phyloP scores from a whole-genome alignment of 2,888 invertebrate genomes.

The Chydorus sphaericus region DNA sequence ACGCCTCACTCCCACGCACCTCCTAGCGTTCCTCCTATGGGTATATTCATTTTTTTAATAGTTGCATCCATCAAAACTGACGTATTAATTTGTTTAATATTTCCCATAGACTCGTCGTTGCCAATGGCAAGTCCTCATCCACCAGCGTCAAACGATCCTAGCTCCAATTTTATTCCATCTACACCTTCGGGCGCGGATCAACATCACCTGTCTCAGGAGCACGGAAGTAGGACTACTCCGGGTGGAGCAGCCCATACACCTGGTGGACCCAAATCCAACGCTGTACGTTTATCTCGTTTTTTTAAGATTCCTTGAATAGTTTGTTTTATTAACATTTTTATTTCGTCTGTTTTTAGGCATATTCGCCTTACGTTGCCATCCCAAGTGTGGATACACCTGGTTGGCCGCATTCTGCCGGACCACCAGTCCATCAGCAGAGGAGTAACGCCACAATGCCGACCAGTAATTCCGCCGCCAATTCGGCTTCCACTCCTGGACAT shows the following conservation, averaged over 20 bases:
- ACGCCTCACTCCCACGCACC: slow-evolving; percentile 54
- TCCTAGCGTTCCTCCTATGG: slow-evolving; percentile 45
- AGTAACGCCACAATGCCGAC: slow-evolving; percentile 22
- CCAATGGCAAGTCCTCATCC: slow-evolving; percentile 56
- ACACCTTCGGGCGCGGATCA: slow-evolving; percentile 5
- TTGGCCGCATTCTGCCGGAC: slow-evolving; percentile 13
- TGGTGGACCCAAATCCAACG: slow-evolving; percentile 15
- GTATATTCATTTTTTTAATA: slow-evolving; percentile 16
- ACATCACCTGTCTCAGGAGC: background rate
- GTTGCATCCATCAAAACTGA: background rate
- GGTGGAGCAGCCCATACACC: slow-evolving; percentile 19
- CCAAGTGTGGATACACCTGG: slow-evolving; percentile 11
- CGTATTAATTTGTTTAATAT: background rate
- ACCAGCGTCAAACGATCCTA: slow-evolving; percentile 29
- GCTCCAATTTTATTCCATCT: slow-evolving; percentile 3
- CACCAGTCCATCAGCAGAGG: slow-evolving; percentile 11
- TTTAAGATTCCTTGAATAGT: background rate
- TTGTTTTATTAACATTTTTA: background rate
- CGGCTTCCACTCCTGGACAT: slow-evolving; percentile 30
- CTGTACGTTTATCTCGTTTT: background rate
- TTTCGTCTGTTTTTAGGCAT: background rate
- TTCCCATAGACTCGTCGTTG: slow-evolving; percentile 43
- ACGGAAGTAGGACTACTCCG: slow-evolving; percentile 14
- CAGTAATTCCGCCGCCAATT: slow-evolving; percentile 30
- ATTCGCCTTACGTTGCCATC: slow-evolving; percentile 11